These are phyloP conservation scores for Eumeta japonica DNA, from an alignment of 1,140 invertebrate genomes.

Conservation along the genomic window DNA sequence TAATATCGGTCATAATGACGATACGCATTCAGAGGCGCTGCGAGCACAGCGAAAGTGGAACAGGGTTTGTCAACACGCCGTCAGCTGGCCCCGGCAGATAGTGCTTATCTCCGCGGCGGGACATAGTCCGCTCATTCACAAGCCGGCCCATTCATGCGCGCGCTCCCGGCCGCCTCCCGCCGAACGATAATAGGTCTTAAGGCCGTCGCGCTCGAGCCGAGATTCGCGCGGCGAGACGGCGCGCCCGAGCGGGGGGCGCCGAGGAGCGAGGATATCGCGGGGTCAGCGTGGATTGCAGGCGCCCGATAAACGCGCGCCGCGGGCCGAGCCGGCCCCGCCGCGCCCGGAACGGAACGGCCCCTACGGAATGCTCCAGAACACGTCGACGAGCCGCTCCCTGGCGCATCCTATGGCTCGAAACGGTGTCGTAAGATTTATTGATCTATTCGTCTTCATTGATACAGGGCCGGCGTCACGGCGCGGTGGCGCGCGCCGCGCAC, in stretches of 20 bases:
- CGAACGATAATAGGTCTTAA: slow-evolving; percentile 25
- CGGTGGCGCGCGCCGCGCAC: no score
- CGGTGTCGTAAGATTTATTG: no score
- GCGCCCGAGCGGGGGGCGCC: slow-evolving; percentile 27
- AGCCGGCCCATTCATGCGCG: slow-evolving; percentile 50
- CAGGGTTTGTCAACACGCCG: slow-evolving; percentile 53
- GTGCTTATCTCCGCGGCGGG: slow-evolving; percentile 47
- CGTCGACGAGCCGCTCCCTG: no score
- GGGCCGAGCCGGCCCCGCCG: no score
- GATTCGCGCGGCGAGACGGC: slow-evolving; percentile 10
- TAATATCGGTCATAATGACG: no score
- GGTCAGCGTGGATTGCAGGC: slow-evolving; percentile 54
- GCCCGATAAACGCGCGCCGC: slow-evolving; percentile 46
- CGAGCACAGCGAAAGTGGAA: slow-evolving; percentile 45
- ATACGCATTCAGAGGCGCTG: no score
- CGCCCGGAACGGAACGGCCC: no score
- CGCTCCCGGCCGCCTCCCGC: slow-evolving; percentile 16
- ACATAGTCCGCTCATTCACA: slow-evolving; percentile 56
- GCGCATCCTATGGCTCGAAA: no score
- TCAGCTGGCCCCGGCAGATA: slow-evolving; percentile 52
- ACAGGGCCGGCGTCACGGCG: no score
- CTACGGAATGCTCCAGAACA: no score
- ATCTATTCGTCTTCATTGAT: no score
- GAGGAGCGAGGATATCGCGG: slow-evolving; percentile 52
- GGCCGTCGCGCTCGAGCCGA: slow-evolving; percentile 19